Percentiles rank a stretch among this genome's conserved stretches.
Evolutionary conservation across 2,888 invertebrate genomes (phyloP).

Genomic region (Lasioglossum calceatum): DNA sequence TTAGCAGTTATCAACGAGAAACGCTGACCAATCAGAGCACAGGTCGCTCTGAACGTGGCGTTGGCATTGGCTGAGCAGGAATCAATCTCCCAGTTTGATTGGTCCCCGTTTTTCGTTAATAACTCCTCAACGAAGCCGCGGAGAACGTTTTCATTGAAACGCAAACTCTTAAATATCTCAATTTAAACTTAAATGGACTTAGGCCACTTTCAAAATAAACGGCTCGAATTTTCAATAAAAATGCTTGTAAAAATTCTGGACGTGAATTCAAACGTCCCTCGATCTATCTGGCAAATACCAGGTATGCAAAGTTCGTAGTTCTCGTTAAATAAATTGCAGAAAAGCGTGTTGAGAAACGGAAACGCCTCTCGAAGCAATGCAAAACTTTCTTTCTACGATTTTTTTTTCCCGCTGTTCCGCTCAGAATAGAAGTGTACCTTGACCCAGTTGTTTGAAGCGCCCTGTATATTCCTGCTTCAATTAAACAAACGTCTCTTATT

Average conservation of each 20-base stretch:
- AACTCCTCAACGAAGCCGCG: too few relatives aligned
- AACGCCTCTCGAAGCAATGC: neutral
- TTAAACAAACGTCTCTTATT: conserved; percentile 22
- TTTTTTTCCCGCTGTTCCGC: neutral
- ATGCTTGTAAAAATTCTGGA: neutral
- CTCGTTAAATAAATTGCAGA: neutral
- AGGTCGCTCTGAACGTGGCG: too few relatives aligned
- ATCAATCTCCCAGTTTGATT: too few relatives aligned
- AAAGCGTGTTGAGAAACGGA: neutral
- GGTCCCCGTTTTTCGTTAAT: too few relatives aligned
- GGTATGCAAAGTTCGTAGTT: neutral
- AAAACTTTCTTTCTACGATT: neutral
- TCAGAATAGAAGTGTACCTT: neutral
- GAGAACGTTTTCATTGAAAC: too few relatives aligned
- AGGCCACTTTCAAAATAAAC: too few relatives aligned
- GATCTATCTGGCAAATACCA: neutral
- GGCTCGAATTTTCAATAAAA: neutral
- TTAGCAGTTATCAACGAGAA: too few relatives aligned
- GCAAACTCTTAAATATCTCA: too few relatives aligned
- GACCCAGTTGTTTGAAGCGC: neutral
- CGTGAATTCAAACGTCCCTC: neutral
- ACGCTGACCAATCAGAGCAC: too few relatives aligned
- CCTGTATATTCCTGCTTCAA: conserved; percentile 34
- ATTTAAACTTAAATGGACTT: too few relatives aligned
- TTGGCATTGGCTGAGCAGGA: too few relatives aligned